phyloP scores from a whole-genome alignment of 2,797 vertebrate species.

The Clarias platycephalus region DNA sequence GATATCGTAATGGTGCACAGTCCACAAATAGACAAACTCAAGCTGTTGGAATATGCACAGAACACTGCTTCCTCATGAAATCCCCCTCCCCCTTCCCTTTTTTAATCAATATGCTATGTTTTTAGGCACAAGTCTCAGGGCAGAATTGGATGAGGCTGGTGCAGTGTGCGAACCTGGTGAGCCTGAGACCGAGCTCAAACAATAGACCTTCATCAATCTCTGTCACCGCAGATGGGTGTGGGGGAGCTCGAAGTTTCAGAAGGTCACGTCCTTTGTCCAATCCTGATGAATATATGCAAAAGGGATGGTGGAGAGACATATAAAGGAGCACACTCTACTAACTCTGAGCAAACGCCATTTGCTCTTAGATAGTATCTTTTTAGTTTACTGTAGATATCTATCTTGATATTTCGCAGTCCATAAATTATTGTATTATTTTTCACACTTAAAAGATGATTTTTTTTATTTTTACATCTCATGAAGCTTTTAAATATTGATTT shows the following conservation, averaged over 20 bases:
- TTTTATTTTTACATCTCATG: no score
- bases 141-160: conserved; percentile 23
- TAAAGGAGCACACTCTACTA: conserved; percentile 22
- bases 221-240: conserved; percentile 63
- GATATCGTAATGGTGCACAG: conserved; percentile 44
- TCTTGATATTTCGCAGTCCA: not conserved
- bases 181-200: conserved; percentile 64
- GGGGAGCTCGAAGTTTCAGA: conserved; percentile 43
- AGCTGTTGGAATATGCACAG: conserved; percentile 43
- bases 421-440: not conserved
- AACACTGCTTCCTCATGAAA: conserved; percentile 21
- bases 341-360: conserved; percentile 5
- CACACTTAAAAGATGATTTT: no score
- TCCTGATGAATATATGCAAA: conserved; percentile 52
- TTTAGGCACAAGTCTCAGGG: conserved; percentile 15
- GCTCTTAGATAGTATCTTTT: not conserved
- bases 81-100: not conserved
- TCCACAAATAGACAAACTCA: conserved; percentile 37
- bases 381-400: not conserved
- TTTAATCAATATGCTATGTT: conserved; percentile 39
- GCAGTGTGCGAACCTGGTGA: conserved; percentile 44
- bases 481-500: no score
- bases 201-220: conserved; percentile 71
- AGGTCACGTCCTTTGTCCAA: conserved; percentile 55
- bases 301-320: conserved; percentile 26